Base-by-base conservation (phyloP, 2,113 vertebrate species). In the Elaphurus davidianus region DNA sequence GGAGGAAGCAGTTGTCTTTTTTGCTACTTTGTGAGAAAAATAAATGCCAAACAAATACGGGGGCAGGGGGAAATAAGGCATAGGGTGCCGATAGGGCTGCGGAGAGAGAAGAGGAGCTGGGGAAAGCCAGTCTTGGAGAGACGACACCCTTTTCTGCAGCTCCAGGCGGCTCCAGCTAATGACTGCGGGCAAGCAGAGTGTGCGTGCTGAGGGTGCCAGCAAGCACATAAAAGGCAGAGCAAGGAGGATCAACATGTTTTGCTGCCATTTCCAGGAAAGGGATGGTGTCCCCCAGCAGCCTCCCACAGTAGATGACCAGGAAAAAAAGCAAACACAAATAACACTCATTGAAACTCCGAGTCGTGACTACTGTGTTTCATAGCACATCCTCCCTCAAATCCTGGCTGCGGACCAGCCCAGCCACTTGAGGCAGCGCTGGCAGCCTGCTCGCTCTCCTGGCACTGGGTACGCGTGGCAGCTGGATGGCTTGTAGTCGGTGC, bases 401-500 rank as follows among this genome's bases (percentile, higher is more conserved):
- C 97, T 95, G 97, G 98, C 90, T 84, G 74, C 59, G 12, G 33
- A 86, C 95, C 97, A 97, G 98, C 98, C 94, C 95, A 96, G 96
- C 88, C 98, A 82, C 96, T 98, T 85, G 59, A 97, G 98, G 94
- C 87, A 89, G 83, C 47, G 13, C 83, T 95, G 98, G 98, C 98
- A 98, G 97, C 54, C 16, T 76, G 96, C 90, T 96, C 84, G 81
- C 84, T 85, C 97, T 95, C 96, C 98, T 98, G 98, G 99, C 98
- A 98, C 91, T 7, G 40, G 96, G 62, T 59, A 15, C 0, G 33
- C 19, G 0, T 88, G 97, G 99, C 98, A 99, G 98, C 98, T 99
- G 98, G 97, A 97, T 91, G 98, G 98, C 98, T 98, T 98, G 92
- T 97, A 98, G 98, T 97, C 95, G 95, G 97, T 96, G 97, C 97